Base-by-base conservation (phyloP, 2,797 vertebrate species). In the Lerista edwardsae region DNA sequence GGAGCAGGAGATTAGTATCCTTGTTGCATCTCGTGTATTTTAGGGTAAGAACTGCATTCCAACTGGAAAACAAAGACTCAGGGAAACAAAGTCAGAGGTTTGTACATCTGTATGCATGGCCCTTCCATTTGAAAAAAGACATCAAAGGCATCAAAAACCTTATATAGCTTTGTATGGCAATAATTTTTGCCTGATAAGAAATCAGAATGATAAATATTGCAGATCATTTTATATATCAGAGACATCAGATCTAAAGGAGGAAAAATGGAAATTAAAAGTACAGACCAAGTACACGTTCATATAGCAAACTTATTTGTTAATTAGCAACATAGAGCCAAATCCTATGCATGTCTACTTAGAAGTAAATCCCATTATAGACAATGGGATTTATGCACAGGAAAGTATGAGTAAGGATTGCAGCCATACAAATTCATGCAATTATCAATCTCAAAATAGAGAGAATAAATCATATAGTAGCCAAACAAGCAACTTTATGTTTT, bases 101-200 rank as follows among this genome's bases (percentile, higher is more conserved):
- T 80, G 73, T 75, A 1, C 0, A 69, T 6, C 15, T 19, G 64
- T 12, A 23, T 10, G 6, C 11, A 27, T 1, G 55, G 0, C 17
- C 6, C 0, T 36, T 51, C 21, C 8, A 27, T 25, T 79, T 75
- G 44, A 79, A 79, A 41, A 39, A 36, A 71, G 29, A 80, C 75
- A 39, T 39, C 44, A 86, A 55, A 65, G 55, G 0, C 34, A 68
- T 61, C 90, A 91, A 92, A 88, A 86, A 81, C 88, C 80, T 91
- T 92, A 93, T 91, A 68, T 84, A 59, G 83, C n/a, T 86, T 91
- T 87, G 90, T 41, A 31, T 21, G 75, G 85, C 86, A 92, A 67
- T 85, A 86, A 85, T 81, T 92, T 90, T 82, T 80, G 80, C 59
- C 80, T 62, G 73, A 80, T 83, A 74, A 87, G 62, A 82, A 80